Evolutionary conservation across 2,113 vertebrate genomes (phyloP).

Genomic region (Sinocyclocheilus rhinocerous): DNA sequence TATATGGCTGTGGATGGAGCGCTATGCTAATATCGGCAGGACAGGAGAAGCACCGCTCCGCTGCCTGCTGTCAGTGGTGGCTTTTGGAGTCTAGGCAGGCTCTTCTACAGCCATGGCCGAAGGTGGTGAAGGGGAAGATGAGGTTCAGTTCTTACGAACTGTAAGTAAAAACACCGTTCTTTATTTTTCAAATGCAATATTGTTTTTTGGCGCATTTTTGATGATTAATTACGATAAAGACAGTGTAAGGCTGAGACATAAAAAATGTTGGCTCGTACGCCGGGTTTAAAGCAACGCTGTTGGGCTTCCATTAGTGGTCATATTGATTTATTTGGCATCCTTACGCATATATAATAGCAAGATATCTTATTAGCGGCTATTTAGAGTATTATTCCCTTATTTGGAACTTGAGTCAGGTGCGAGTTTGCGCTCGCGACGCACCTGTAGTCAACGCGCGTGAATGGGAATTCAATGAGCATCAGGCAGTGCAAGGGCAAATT

Average conservation of each 20-base stretch:
- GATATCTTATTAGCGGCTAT: neutral
- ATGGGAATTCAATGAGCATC: constrained; percentile 61
- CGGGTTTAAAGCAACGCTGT: constrained; percentile 5
- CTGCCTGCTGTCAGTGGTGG: constrained; percentile 79
- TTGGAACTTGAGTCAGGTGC: constrained; percentile 51
- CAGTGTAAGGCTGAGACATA: constrained; percentile 14
- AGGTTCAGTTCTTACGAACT: constrained; percentile 98
- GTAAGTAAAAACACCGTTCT: constrained; percentile 81
- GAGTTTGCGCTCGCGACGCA: constrained; percentile 55
- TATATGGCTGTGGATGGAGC: constrained; percentile 94
- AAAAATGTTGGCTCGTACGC: constrained; percentile 1
- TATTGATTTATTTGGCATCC: neutral
- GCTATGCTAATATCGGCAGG: constrained; percentile 86
- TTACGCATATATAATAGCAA: neutral
- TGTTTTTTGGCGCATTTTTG: neutral
- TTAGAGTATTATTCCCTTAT: neutral
- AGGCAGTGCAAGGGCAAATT: constrained; percentile 62
- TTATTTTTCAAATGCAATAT: neutral
- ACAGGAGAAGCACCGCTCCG: constrained; percentile 78
- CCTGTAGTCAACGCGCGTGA: constrained; percentile 67
- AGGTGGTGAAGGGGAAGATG: constrained; percentile 95
- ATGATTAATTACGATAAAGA: neutral
- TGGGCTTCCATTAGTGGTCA: neutral
- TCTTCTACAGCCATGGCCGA: constrained; percentile 95
- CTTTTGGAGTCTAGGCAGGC: constrained; percentile 85